phyloP scores from a whole-genome alignment of 1,140 invertebrate genomes.

The Drosophila sulfurigaster region DNA sequence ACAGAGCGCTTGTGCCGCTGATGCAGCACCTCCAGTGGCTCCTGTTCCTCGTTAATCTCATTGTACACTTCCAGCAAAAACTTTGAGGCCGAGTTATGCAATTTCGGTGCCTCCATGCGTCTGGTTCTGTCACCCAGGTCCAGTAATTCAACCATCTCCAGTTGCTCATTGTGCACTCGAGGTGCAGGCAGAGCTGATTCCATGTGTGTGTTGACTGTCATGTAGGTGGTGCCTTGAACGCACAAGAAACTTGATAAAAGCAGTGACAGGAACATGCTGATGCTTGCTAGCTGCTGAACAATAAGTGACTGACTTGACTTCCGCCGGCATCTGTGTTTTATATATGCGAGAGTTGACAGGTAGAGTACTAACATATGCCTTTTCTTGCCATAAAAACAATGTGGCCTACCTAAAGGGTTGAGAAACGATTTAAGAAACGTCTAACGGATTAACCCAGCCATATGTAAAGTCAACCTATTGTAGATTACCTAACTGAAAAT shows the following conservation, averaged over 20 bases:
- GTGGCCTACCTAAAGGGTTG: background rate
- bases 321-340: background rate
- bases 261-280: constrained; percentile 26
- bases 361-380: constrained; percentile 18
- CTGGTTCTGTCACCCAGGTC: constrained; percentile 63
- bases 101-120: constrained; percentile 32
- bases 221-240: constrained; percentile 34
- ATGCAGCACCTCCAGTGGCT: constrained; percentile 57
- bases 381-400: background rate
- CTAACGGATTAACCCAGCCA: background rate
- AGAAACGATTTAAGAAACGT: background rate
- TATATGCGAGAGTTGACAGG: constrained; percentile 47
- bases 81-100: constrained; percentile 72
- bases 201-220: constrained; percentile 38
- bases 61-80: constrained; percentile 81
- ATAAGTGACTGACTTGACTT: constrained; percentile 29
- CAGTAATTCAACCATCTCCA: constrained; percentile 73
- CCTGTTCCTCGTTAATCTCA: constrained; percentile 75
- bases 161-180: constrained; percentile 44
- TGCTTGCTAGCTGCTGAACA: background rate
- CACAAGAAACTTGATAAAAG: background rate
- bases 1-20: constrained; percentile 67
- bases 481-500: background rate
- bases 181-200: constrained; percentile 9
- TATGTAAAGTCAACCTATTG: background rate